Evolutionary conservation across 2,888 invertebrate genomes (phyloP).

Genomic region (Theodoxus fluviatilis): DNA sequence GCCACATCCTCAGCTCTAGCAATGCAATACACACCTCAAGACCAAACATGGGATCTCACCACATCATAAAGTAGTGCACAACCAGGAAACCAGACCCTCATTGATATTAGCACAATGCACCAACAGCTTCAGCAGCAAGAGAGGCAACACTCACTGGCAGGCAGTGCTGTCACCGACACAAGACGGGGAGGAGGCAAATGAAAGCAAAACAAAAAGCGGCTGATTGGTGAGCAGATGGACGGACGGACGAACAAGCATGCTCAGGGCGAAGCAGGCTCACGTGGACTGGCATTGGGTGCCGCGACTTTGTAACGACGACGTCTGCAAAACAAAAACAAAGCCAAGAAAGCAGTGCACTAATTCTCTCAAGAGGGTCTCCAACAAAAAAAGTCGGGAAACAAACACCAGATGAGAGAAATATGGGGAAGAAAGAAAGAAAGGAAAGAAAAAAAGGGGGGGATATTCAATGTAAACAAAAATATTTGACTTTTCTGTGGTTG

Average conservation of each 20-base stretch:
- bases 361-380: not conserved
- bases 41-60: too few relatives aligned
- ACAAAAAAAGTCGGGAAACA: not conserved
- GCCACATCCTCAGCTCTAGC: too few relatives aligned
- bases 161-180: too few relatives aligned
- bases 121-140: too few relatives aligned
- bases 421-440: not conserved
- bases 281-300: slow-evolving; percentile 52
- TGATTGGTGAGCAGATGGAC: too few relatives aligned
- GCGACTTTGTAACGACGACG: slow-evolving; percentile 59
- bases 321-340: slow-evolving; percentile 48
- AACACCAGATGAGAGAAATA: not conserved
- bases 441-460: not conserved
- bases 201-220: too few relatives aligned
- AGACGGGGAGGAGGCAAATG: too few relatives aligned
- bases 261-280: slow-evolving; percentile 53
- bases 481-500: not conserved
- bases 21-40: too few relatives aligned
- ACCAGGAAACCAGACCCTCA: too few relatives aligned
- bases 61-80: too few relatives aligned
- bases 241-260: slow-evolving; percentile 36
- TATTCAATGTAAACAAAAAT: not conserved
- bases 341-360: not conserved
- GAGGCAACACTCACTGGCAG: too few relatives aligned
- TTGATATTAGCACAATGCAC: too few relatives aligned